Percentiles rank a stretch among this genome's conserved stretches.
phyloP scores from a whole-genome alignment of 2,113 vertebrate species.

The Paramormyrops kingsleyae region DNA sequence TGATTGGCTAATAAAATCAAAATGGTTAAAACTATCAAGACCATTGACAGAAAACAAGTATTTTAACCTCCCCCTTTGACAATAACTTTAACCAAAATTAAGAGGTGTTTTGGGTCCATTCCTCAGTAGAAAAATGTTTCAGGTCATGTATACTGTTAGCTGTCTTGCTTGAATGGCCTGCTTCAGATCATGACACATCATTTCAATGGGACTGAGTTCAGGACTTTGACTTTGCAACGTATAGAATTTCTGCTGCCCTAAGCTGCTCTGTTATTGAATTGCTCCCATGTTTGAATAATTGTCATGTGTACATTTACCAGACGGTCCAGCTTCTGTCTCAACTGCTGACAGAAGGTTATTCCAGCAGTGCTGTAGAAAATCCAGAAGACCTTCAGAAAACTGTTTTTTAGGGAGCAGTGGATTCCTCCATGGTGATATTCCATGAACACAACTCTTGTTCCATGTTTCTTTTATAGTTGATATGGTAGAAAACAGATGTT shows the following conservation, averaged over 20 bases:
- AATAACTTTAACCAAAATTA: not conserved
- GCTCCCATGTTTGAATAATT: not conserved
- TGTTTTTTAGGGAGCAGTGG: not conserved
- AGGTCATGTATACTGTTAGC: not conserved
- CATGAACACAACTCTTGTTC: not conserved
- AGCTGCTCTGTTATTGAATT: not conserved
- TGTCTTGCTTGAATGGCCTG: not conserved
- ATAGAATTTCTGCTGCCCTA: not conserved
- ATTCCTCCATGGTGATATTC: not conserved
- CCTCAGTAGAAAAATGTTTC: not conserved
- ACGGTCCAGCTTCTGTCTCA: not conserved
- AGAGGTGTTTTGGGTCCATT: not conserved
- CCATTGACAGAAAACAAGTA: not conserved
- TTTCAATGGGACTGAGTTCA: not conserved
- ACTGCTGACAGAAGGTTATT: not conserved
- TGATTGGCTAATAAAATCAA: not conserved
- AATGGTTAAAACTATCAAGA: not conserved
- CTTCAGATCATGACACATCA: not conserved
- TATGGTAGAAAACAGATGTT: not conserved
- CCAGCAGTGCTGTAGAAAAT: not conserved
- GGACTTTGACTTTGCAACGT: not conserved
- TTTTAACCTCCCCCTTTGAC: not conserved
- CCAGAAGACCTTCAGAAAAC: not conserved
- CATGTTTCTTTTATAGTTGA: not conserved
- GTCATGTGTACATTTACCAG: not conserved